Percentiles rank a stretch among this genome's conserved stretches.
phyloP scores from a whole-genome alignment of 37 sponge, comb jelly and placozoan species.

The Axinella damicornis region DNA sequence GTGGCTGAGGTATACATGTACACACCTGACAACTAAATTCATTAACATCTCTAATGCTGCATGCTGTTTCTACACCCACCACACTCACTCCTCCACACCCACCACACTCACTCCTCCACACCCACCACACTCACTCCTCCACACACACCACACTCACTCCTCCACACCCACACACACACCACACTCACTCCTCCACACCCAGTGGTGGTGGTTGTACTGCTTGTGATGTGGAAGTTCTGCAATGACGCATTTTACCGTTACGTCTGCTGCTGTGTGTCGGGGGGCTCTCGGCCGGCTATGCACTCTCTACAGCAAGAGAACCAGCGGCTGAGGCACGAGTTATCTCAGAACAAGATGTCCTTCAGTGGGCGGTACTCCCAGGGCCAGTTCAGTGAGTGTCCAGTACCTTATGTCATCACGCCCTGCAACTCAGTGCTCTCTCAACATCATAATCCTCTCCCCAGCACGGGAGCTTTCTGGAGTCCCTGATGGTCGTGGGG shows the following conservation, averaged over 20 bases:
- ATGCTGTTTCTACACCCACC: too few species aligned
- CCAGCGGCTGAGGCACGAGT: slow-evolving; percentile 67
- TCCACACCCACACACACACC: not conserved
- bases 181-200: not conserved
- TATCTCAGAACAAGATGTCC: slow-evolving; percentile 62
- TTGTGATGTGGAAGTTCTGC: slow-evolving; percentile 63
- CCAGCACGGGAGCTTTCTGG: slow-evolving; percentile 34
- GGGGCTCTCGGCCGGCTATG: slow-evolving; percentile 20
- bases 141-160: not conserved
- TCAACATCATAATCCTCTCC: not conserved
- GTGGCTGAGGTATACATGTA: too few species aligned
- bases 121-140: too few species aligned
- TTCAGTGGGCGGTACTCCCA: slow-evolving; percentile 36
- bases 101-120: too few species aligned
- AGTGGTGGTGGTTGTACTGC: slow-evolving; percentile 32
- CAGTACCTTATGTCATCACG: not conserved
- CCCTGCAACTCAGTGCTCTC: too few species aligned
- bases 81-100: too few species aligned
- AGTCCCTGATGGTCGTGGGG: slow-evolving; percentile 54
- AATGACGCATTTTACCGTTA: slow-evolving; percentile 69
- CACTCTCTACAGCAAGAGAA: slow-evolving; percentile 81
- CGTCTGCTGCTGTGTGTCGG: slow-evolving; percentile 52
- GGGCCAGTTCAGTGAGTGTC: slow-evolving; percentile 53
- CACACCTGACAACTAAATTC: too few species aligned
- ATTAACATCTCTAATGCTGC: too few species aligned